Evolutionary conservation across 2,113 vertebrate genomes (phyloP).

Genomic region (Fulmarus glacialis): DNA sequence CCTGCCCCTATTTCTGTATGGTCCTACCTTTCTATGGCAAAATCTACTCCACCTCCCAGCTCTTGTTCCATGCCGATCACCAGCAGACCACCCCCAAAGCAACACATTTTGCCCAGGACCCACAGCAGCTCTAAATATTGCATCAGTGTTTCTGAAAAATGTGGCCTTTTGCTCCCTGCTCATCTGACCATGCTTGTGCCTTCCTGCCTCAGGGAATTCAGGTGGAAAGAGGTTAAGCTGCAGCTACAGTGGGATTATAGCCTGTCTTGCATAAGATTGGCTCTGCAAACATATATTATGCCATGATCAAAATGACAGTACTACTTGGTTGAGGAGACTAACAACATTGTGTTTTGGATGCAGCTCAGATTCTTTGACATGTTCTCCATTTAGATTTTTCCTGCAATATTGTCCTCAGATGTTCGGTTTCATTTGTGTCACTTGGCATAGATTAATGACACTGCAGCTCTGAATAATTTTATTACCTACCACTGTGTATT

Average conservation of each 20-base stretch:
- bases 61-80: not conserved
- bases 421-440: not conserved
- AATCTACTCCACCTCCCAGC: not conserved
- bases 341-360: not conserved
- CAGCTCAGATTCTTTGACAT: not conserved
- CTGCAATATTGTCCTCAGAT: not conserved
- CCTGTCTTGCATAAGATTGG: not conserved
- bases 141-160: not conserved
- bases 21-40: not conserved
- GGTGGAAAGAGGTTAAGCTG: not conserved
- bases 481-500: not conserved
- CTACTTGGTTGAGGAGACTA: not conserved
- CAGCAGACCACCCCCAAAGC: not conserved
- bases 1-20: not conserved
- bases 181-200: not conserved
- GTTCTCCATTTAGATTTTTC: not conserved
- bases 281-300: not conserved
- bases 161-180: not conserved
- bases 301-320: not conserved
- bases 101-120: not conserved
- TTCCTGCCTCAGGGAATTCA: not conserved
- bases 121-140: not conserved
- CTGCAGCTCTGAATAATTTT: not conserved
- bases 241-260: not conserved
- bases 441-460: not conserved